Percentiles rank a stretch among this genome's conserved stretches.
phyloP scores from a whole-genome alignment of 2,888 invertebrate genomes.

The Mythimna albipuncta region DNA sequence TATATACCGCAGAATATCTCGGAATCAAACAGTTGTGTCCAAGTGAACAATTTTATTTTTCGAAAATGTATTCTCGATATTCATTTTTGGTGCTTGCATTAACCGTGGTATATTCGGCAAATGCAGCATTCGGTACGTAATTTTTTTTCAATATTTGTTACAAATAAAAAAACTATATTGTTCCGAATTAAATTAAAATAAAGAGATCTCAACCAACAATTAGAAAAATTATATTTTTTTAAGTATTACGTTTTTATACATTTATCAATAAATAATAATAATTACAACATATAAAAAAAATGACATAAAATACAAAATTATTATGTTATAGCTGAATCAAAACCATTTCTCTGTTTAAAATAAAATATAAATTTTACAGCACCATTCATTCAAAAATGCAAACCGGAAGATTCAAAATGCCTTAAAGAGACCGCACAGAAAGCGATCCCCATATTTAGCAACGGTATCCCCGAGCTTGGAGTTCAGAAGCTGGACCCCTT shows the following conservation, averaged over 20 bases:
- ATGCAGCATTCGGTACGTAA: constrained; percentile 48
- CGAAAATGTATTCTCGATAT: constrained; percentile 47
- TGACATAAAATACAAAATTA: too few species aligned
- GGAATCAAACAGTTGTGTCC: constrained; percentile 53
- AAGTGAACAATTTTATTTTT: constrained; percentile 26
- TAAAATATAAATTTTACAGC: constrained; percentile 35
- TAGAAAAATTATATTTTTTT: neutral
- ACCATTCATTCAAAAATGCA: constrained; percentile 72
- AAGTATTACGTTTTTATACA: neutral
- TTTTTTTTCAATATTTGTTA: neutral
- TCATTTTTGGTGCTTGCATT: constrained; percentile 40
- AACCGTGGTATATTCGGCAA: constrained; percentile 39
- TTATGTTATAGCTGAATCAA: too few species aligned
- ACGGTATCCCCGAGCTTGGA: constrained; percentile 70
- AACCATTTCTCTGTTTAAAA: too few species aligned
- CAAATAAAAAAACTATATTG: neutral
- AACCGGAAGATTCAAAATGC: constrained; percentile 68
- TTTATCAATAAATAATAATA: neutral
- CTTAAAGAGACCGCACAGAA: constrained; percentile 61
- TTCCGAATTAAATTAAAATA: neutral
- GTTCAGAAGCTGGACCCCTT: constrained; percentile 73
- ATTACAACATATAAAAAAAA: too few species aligned
- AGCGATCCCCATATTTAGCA: constrained; percentile 63
- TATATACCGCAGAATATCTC: constrained; percentile 34
- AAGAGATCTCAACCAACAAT: too few species aligned